These are phyloP conservation scores for Heterotis niloticus DNA, from an alignment of 2,113 vertebrate genomes.

Conservation along the genomic window DNA sequence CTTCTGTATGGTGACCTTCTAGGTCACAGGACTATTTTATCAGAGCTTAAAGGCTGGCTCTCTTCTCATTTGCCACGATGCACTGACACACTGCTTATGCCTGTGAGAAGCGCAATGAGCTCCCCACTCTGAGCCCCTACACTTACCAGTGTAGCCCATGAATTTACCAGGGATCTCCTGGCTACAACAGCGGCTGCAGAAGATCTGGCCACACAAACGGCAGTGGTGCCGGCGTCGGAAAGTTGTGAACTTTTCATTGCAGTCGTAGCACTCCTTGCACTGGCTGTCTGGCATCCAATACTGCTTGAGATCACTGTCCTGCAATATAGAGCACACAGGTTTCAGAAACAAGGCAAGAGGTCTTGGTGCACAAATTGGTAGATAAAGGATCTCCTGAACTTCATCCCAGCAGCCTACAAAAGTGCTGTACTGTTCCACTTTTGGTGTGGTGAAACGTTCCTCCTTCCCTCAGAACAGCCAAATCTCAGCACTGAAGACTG, in stretches of 20 bases:
- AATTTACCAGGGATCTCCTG: conserved; percentile 98
- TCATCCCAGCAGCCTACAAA: too few relatives aligned
- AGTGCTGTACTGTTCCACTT: too few relatives aligned
- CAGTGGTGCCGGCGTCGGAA: conserved; percentile 94
- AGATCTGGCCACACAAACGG: conserved; percentile 94
- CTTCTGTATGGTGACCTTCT: too few relatives aligned
- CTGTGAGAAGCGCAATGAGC: too few relatives aligned
- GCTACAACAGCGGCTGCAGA: conserved; percentile 98
- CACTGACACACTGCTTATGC: neutral
- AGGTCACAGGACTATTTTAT: neutral
- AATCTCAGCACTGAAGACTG: too few relatives aligned
- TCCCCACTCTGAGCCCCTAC: neutral
- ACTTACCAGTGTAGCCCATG: conserved; percentile 95
- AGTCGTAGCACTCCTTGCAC: conserved; percentile 97
- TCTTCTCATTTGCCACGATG: neutral
- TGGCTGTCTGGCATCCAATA: conserved; percentile 99
- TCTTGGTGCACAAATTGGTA: too few relatives aligned
- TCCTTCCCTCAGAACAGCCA: too few relatives aligned
- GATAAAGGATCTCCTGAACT: too few relatives aligned
- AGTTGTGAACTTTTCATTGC: conserved; percentile 96
- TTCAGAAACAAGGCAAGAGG: too few relatives aligned
- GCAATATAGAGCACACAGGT: neutral
- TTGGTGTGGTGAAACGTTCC: too few relatives aligned
- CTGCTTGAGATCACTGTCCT: conserved; percentile 98
- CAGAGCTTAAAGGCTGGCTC: neutral